These are phyloP conservation scores for Nomada lathburiana DNA, from an alignment of 2,888 invertebrate genomes.

Conservation along the genomic window DNA sequence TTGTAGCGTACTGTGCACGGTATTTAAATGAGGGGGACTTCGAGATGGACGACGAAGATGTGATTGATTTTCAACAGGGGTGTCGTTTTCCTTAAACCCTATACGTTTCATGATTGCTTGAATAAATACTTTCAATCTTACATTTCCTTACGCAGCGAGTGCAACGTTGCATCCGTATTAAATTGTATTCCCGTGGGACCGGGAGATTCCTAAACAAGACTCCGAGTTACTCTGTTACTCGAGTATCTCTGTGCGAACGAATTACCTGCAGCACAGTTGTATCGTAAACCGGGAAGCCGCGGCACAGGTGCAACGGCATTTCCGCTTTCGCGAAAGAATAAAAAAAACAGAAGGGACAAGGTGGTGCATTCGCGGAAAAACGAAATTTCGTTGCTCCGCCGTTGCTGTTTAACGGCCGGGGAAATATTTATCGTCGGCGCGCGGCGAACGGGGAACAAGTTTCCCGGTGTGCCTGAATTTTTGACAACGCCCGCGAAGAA, in stretches of 20 bases:
- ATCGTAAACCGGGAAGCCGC: background rate
- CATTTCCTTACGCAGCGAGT: background rate
- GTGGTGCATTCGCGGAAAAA: background rate
- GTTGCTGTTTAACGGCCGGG: slow-evolving; percentile 7
- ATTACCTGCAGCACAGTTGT: too few species aligned
- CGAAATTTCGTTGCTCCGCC: background rate
- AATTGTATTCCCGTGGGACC: background rate
- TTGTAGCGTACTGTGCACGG: too few species aligned
- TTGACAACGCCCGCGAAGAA: slow-evolving; percentile 24
- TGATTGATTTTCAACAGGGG: background rate
- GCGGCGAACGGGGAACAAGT: slow-evolving; percentile 9
- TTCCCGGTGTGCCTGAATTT: slow-evolving; percentile 31
- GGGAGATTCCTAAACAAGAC: slow-evolving; percentile 6
- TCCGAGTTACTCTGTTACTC: background rate
- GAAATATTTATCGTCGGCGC: slow-evolving; percentile 26
- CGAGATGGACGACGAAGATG: too few species aligned
- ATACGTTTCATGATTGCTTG: too few species aligned
- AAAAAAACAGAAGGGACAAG: background rate
- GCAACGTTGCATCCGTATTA: background rate
- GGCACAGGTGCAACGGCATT: background rate
- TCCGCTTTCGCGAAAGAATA: too few species aligned
- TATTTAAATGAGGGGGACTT: too few species aligned
- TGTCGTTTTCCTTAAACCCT: background rate
- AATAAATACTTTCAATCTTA: too few species aligned
- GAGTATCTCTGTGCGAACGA: background rate